A percentile compares a stretch with the other conserved stretches of the same genome.
Evolutionary conservation across 2,888 invertebrate genomes (phyloP).

Genomic region (Nycteola revayana): DNA sequence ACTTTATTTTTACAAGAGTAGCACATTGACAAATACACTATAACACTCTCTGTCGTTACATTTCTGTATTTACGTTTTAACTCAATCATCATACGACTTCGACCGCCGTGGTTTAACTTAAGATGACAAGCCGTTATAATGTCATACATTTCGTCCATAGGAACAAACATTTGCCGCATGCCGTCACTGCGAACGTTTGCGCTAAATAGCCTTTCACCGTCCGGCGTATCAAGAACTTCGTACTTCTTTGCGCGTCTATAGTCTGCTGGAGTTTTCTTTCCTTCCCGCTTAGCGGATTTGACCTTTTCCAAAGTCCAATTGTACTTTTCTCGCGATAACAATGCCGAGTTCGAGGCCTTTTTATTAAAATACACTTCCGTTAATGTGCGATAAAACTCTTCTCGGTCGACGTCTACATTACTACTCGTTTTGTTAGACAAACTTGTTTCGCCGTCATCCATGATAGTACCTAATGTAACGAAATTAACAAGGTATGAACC

Average conservation of each 20-base stretch:
- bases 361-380: conserved; percentile 37
- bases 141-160: conserved; percentile 54
- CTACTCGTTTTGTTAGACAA: background rate
- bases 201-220: conserved; percentile 44
- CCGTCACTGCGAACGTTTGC: conserved; percentile 27
- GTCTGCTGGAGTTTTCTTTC: conserved; percentile 40
- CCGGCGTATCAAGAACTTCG: conserved; percentile 39
- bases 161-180: conserved; percentile 31
- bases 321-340: conserved; percentile 45
- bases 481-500: conserved; percentile 1
- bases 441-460: conserved; percentile 10
- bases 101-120: conserved; percentile 50
- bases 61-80: conserved; percentile 52
- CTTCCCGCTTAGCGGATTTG: conserved; percentile 36
- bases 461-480: conserved; percentile 1
- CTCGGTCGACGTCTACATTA: conserved; percentile 35
- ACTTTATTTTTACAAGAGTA: conserved; percentile 41
- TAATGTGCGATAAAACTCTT: conserved; percentile 44
- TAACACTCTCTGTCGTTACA: conserved; percentile 48
- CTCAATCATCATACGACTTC: conserved; percentile 45
- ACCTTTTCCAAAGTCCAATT: conserved; percentile 39
- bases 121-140: conserved; percentile 48
- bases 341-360: conserved; percentile 38
- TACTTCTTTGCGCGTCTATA: conserved; percentile 49
- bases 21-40: conserved; percentile 49